Evolutionary conservation across 2,113 vertebrate species (phyloP).

Genomic region (Tenebrosternarchus preto): DNA sequence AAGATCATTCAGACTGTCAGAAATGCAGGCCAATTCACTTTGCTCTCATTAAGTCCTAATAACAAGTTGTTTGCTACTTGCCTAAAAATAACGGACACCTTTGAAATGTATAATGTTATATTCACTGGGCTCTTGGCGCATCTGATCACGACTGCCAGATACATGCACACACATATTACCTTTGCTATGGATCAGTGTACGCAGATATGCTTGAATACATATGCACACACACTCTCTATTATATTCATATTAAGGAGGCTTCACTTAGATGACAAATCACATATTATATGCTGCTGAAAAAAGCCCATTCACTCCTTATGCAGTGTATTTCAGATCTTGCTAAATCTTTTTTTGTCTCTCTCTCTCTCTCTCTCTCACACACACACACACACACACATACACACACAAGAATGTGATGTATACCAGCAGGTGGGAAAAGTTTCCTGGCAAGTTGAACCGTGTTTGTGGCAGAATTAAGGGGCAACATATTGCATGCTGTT

Average conservation of each 20-base stretch:
- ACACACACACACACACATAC: not conserved
- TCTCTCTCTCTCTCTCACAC: too few species aligned
- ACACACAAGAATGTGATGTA: slow-evolving; percentile 37
- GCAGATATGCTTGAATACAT: not conserved
- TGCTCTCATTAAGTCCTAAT: not conserved
- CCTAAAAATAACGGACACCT: not conserved
- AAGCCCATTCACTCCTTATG: too few species aligned
- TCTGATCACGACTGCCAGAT: not conserved
- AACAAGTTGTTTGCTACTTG: not conserved
- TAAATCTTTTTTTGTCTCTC: not conserved
- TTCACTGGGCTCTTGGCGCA: not conserved
- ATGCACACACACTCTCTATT: slow-evolving; percentile 17
- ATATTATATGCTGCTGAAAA: too few species aligned
- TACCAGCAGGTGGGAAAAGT: slow-evolving; percentile 14
- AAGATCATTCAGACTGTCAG: not conserved
- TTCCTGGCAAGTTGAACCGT: slow-evolving; percentile 23
- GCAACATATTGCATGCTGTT: slow-evolving; percentile 35
- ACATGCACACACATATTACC: not conserved
- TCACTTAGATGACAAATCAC: not conserved
- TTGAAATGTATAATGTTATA: not conserved
- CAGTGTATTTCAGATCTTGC: not conserved
- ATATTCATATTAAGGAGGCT: not conserved
- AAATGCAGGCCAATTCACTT: not conserved
- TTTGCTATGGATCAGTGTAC: slow-evolving; percentile 1
- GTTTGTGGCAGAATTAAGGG: not conserved